A percentile compares a stretch with the other conserved stretches of the same genome.
These are phyloP conservation scores for Python bivittatus DNA, from an alignment of 2,113 vertebrate species.

Conservation along the genomic window DNA sequence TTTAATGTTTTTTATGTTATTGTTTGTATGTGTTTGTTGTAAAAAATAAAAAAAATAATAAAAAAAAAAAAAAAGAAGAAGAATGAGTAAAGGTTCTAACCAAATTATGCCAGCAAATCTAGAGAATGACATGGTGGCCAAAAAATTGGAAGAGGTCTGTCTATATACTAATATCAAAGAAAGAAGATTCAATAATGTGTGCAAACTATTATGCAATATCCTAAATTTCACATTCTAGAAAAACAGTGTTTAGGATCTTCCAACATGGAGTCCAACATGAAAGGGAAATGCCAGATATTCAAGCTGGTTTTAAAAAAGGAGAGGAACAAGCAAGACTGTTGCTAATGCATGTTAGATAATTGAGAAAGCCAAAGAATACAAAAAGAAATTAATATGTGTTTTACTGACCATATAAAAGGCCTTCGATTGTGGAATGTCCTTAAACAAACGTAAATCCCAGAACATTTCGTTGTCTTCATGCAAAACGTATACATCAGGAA, in stretches of 20 bases:
- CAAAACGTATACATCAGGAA: background rate
- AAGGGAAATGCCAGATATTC: background rate
- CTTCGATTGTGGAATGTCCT: background rate
- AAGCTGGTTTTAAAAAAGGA: background rate
- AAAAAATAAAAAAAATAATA: too few species aligned
- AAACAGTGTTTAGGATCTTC: background rate
- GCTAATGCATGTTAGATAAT: background rate
- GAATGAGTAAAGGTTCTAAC: background rate
- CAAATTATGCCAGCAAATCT: background rate
- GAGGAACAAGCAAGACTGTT: background rate
- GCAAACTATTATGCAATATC: background rate
- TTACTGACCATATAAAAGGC: background rate
- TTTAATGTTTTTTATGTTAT: too few species aligned
- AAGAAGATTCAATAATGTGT: background rate
- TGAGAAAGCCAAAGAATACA: background rate
- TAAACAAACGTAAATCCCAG: background rate
- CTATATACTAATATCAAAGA: background rate
- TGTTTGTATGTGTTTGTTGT: too few species aligned
- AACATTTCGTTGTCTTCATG: background rate
- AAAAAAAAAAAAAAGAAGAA: too few species aligned
- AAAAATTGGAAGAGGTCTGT: background rate
- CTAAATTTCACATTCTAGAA: background rate
- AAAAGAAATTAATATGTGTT: background rate
- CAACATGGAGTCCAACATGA: background rate
- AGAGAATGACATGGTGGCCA: background rate